phyloP scores from a whole-genome alignment of 2,888 invertebrate genomes.

The Thereva nobilitata region DNA sequence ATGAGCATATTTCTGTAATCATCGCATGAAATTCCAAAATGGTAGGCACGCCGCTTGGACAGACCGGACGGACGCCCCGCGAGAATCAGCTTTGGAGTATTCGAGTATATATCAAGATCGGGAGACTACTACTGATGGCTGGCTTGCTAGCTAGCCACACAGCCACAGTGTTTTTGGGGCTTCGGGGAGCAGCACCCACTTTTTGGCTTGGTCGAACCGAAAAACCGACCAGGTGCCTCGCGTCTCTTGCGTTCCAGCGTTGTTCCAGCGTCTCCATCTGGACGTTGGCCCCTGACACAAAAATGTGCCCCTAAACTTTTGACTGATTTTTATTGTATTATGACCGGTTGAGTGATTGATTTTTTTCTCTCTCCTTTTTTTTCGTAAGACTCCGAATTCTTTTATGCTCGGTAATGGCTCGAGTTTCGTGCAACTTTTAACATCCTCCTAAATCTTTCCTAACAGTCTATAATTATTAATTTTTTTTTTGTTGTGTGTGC shows the following conservation, averaged over 20 bases:
- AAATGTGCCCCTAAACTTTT: conserved; percentile 1
- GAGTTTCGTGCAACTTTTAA: conserved; percentile 1
- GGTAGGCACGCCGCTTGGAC: conserved; percentile 20
- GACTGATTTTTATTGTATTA: conserved; percentile 27
- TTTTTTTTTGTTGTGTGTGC: background rate
- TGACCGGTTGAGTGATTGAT: conserved; percentile 22
- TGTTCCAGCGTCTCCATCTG: background rate
- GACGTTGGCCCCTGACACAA: background rate
- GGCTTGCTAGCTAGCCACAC: background rate
- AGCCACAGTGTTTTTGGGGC: no score
- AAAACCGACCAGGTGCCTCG: no score
- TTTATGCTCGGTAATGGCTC: conserved; percentile 11
- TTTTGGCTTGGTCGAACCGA: conserved; percentile 1
- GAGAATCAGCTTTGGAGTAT: no score
- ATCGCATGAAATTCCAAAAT: conserved; percentile 40
- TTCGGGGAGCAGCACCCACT: background rate
- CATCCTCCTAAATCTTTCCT: conserved; percentile 20
- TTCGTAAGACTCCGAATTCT: conserved; percentile 7
- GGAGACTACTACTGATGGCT: conserved; percentile 14
- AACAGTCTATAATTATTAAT: conserved; percentile 11
- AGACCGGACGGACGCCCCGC: no score
- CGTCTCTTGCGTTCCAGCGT: background rate
- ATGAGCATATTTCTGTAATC: conserved; percentile 39
- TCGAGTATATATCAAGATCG: no score
- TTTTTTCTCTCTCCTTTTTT: conserved; percentile 2